Evolutionary conservation across 2,113 vertebrate genomes (phyloP), one percentile per base, ranked within the genome.

Genomic region (Aphelocoma coerulescens): DNA sequence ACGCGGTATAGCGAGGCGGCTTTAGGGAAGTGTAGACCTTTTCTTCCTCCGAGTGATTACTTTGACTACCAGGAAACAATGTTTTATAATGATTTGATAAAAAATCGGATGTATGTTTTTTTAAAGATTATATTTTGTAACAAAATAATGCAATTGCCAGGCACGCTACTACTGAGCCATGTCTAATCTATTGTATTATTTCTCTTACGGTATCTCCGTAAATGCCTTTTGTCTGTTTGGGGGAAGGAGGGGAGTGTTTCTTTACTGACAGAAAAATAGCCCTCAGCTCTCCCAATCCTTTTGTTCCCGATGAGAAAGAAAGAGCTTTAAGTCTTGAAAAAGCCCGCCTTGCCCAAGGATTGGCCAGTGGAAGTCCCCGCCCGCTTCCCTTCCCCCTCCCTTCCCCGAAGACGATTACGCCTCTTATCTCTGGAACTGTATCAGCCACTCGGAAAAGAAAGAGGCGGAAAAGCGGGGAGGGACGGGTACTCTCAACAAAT

Each of bases 301-400:
- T 88, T 92, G 94, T 94, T 90, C 71, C 32, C 7, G 3, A 16
- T 27, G 28, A 66, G 67, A 85, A 83, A 78, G 65, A 77, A 61
- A 33, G 15, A 55, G 33, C 14, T 62, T 61, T n/a, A 65, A 68
- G 4, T 79, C 37, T 95, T 95, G 91, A 88, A 97, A 97, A 96
- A 93, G 33, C 71, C 94, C 96, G 96, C 96, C 79, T 79, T 88
- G 63, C 18, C 24, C 44, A 61, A 83, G 78, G 96, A 97, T 95
- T 97, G 96, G 96, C 63, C 79, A 62, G 67, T 27, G 24, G 55
- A 57, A 77, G 69, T 77, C 37, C 71, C 59, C 7, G 58, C 85
- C 82, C 43, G 18, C 88, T 62, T 51, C 62, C 62, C n/a, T 58
- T 51, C 69, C 68, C 84, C 76, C 63, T 9, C 44, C 35, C 20